Evolutionary conservation across 2,888 invertebrate species (phyloP), one percentile per base, ranked within the genome.

Genomic region (Metopia argyrocephala): DNA sequence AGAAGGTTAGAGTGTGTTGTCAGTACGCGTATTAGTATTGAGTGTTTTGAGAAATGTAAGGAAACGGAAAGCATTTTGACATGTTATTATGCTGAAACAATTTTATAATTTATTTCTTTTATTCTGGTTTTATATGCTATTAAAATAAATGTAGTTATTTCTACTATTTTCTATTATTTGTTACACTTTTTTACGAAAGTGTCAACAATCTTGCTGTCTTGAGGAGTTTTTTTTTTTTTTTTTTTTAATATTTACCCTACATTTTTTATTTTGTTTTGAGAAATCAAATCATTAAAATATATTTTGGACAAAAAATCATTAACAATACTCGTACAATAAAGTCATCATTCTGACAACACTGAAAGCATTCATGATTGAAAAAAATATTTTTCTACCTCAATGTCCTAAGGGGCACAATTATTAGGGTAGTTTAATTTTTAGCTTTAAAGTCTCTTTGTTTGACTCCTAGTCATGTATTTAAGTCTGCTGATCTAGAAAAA

Each of bases 71-170:
- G 69, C 48, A 83, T 82, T 85, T 85, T 86, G 89, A 89, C 89
- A 89, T 88, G 87, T 88, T 88, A 89, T 88, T 89, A 89, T 88
- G 87, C 87, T 85, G 87, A 89, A 89, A 88, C 89, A 88, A 89
- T 89, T 89, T 89, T 89, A 89, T 88, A 89, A 89, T 89, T 87
- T 89, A 89, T 89, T 89, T 89, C 87, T 86, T 88, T 38, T 38
- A 38, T 12, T 38, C 12, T 15, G 38, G 38, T 28, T 56, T 69
- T 66, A 31, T 50, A 52, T 50, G 3, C 6, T 38, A 48, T n/a
- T 56, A 28, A 69, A 64, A 6, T 38, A n/a, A n/a, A 27, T 18
- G 23, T 27, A n/a, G n/a, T n/a, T n/a, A n/a, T 27, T 54, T 38
- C 18, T 46, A n/a, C n/a, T n/a, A n/a, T 25, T 21, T n/a, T 64